Conservation (phyloP, 2,797 vertebrate species). For the Chloroceryle inda region DNA sequence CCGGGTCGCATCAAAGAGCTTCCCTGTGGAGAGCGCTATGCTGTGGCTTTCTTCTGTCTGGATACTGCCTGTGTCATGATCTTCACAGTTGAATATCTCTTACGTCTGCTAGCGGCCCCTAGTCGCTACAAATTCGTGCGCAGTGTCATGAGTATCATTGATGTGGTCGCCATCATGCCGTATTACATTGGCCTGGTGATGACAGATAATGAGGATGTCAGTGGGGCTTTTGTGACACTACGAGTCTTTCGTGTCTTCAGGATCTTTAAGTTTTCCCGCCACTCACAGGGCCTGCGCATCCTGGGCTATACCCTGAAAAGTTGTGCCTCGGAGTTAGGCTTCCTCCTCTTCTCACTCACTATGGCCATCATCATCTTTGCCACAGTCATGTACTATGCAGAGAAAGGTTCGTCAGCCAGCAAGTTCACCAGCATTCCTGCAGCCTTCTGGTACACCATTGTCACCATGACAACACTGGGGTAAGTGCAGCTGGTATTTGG, state of each 20-base stretch:
- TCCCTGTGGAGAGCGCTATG: constrained; percentile 93
- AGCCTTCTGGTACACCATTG: constrained; percentile 99
- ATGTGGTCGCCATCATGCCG: constrained; percentile 97
- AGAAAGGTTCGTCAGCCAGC: constrained; percentile 92
- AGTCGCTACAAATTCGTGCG: constrained; percentile 93
- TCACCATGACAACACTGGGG: constrained; percentile 99
- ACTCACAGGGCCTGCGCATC: constrained; percentile 95
- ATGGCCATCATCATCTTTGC: constrained; percentile 99
- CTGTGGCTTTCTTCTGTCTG: constrained; percentile 96
- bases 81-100: constrained; percentile 95
- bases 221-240: constrained; percentile 96
- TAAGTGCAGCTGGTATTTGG: constrained; percentile 81
- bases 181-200: constrained; percentile 97
- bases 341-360: constrained; percentile 96
- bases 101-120: constrained; percentile 91
- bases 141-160: constrained; percentile 97
- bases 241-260: constrained; percentile 96
- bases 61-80: constrained; percentile 98
- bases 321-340: constrained; percentile 95
- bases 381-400: constrained; percentile 97
- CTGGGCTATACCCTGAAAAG: constrained; percentile 96
- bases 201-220: constrained; percentile 97
- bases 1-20: constrained; percentile 81
- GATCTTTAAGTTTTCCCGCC: constrained; percentile 98
- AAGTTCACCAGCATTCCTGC: constrained; percentile 98